Conservation (phyloP, 2,888 invertebrate species). For the Alentia gelatinosa region DNA sequence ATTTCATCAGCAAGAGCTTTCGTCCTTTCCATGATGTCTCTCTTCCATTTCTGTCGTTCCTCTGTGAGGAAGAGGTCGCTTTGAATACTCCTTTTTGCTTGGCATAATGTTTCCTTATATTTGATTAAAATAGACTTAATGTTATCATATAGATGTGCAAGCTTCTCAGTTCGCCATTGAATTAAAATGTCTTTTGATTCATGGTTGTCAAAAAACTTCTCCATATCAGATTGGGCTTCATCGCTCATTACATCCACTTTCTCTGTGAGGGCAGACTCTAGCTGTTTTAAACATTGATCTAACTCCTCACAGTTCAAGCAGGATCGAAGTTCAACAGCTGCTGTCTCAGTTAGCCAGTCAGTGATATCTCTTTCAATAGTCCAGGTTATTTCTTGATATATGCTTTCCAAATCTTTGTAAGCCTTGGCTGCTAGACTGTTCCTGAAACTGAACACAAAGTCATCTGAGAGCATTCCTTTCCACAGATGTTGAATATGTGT, state of each 20-base stretch:
- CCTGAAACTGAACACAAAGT: slow-evolving; percentile 58
- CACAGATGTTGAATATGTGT: too few relatives aligned
- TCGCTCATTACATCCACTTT: neutral
- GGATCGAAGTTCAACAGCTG: neutral
- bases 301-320: neutral
- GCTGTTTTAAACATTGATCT: neutral
- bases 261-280: neutral
- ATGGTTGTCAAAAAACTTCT: slow-evolving; percentile 22
- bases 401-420: neutral
- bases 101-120: too few relatives aligned
- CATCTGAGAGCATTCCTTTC: slow-evolving; percentile 51
- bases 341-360: slow-evolving; percentile 42
- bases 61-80: too few relatives aligned
- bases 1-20: too few relatives aligned
- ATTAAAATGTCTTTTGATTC: slow-evolving; percentile 27
- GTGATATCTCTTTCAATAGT: neutral
- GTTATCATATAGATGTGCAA: neutral
- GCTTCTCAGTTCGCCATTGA: slow-evolving; percentile 46
- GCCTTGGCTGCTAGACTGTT: slow-evolving; percentile 54
- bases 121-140: neutral
- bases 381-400: neutral
- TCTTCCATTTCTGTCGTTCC: too few relatives aligned
- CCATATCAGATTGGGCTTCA: too few relatives aligned
- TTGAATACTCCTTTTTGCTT: too few relatives aligned
- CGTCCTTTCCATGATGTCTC: too few relatives aligned